A percentile compares a stretch with the other conserved stretches of the same genome.
These are phyloP conservation scores for Dynastes maya DNA, from an alignment of 2,888 invertebrate species.

Conservation along the genomic window DNA sequence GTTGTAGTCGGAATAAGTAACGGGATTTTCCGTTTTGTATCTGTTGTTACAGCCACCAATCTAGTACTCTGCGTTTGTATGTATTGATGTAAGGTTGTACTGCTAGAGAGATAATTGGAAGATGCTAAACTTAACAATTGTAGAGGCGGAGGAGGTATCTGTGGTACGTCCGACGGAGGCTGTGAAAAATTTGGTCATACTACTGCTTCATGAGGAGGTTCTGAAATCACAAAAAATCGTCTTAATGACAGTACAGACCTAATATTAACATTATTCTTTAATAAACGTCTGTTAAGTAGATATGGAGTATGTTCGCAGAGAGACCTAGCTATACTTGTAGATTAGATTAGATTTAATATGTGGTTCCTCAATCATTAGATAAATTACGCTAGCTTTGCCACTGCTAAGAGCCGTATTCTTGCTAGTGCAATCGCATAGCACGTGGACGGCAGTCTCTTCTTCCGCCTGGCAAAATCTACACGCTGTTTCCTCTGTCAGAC, in stretches of 20 bases:
- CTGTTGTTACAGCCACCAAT: constrained; percentile 77
- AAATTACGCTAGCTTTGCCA: too few relatives aligned
- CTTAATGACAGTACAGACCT: neutral
- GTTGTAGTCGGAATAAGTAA: constrained; percentile 71
- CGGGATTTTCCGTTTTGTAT: constrained; percentile 71
- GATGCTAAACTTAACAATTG: constrained; percentile 73
- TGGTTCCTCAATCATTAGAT: too few relatives aligned
- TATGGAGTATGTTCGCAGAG: too few relatives aligned
- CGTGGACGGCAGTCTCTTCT: too few relatives aligned
- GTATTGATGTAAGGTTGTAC: constrained; percentile 78
- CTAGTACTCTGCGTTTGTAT: constrained; percentile 81
- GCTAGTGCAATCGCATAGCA: too few relatives aligned
- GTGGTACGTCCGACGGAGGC: constrained; percentile 72
- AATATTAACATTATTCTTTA: too few relatives aligned
- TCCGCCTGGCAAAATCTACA: too few relatives aligned
- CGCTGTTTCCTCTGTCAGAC: too few relatives aligned
- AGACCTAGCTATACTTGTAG: too few relatives aligned
- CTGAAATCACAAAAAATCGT: constrained; percentile 65
- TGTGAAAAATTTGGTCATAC: constrained; percentile 82
- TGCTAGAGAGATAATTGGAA: constrained; percentile 75
- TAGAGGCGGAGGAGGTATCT: constrained; percentile 78
- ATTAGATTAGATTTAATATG: too few relatives aligned
- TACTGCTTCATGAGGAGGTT: constrained; percentile 81
- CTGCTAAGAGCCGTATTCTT: too few relatives aligned
- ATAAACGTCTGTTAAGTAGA: too few relatives aligned